These are phyloP conservation scores for Atlantisia rogersi DNA, from an alignment of 2,113 vertebrate genomes.

Conservation along the genomic window DNA sequence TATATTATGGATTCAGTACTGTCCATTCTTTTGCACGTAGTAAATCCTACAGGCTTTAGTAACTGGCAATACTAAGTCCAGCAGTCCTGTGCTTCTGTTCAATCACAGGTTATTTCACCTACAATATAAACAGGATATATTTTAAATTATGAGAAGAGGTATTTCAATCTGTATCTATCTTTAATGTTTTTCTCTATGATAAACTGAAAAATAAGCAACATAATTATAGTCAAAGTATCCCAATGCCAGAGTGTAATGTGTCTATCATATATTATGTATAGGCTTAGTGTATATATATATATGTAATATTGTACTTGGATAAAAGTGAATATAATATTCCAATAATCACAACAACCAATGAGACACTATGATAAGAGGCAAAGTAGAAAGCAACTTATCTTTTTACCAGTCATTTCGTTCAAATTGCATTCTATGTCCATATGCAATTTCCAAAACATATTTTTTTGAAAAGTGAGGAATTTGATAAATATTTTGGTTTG, in stretches of 20 bases:
- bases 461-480: neutral
- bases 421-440: neutral
- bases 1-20: neutral
- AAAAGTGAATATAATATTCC: neutral
- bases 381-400: neutral
- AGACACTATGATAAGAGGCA: neutral
- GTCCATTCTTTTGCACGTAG: neutral
- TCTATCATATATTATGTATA: neutral
- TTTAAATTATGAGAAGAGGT: neutral
- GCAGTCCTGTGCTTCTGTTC: neutral
- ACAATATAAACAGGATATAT: neutral
- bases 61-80: neutral
- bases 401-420: neutral
- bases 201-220: neutral
- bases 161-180: neutral
- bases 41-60: neutral
- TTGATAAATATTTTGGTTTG: neutral
- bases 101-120: neutral
- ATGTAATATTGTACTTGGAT: neutral
- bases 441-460: neutral
- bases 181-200: neutral
- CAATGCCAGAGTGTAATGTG: neutral
- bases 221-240: neutral
- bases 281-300: neutral
- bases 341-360: neutral